Conservation (phyloP, 2,888 invertebrate species). For the Lapara coniferarum region DNA sequence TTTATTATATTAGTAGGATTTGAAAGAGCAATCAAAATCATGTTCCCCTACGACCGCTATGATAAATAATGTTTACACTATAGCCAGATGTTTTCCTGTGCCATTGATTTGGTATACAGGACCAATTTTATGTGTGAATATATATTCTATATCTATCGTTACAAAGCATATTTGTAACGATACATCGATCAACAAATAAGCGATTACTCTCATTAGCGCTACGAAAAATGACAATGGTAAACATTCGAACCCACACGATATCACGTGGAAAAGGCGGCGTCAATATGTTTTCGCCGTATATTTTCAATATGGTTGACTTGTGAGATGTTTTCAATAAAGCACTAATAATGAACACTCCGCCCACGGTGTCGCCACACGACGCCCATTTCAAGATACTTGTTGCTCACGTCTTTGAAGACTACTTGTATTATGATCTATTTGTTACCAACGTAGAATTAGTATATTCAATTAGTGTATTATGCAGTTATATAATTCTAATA, state of each 20-base stretch:
- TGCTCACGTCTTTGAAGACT: slow-evolving; percentile 16
- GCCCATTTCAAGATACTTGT: slow-evolving; percentile 15
- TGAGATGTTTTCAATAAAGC: slow-evolving; percentile 47
- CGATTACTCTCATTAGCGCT: background rate
- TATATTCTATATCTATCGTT: no score
- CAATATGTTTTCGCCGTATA: background rate
- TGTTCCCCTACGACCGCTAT: no score
- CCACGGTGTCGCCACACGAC: slow-evolving; percentile 36
- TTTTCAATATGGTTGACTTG: slow-evolving; percentile 1
- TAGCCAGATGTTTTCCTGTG: no score
- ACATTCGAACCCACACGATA: background rate
- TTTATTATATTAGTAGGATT: no score
- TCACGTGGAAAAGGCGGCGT: background rate
- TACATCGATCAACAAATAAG: background rate
- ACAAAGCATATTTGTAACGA: no score
- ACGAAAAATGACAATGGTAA: background rate
- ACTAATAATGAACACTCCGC: slow-evolving; percentile 51
- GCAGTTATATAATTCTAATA: no score
- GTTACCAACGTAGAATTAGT: background rate
- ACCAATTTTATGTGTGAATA: no score
- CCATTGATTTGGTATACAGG: no score
- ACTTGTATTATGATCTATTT: background rate
- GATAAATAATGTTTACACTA: no score
- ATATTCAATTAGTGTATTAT: background rate
- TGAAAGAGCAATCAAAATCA: no score